These are phyloP conservation scores for Gallirallus australis DNA, from an alignment of 2,797 vertebrate species.

Conservation along the genomic window DNA sequence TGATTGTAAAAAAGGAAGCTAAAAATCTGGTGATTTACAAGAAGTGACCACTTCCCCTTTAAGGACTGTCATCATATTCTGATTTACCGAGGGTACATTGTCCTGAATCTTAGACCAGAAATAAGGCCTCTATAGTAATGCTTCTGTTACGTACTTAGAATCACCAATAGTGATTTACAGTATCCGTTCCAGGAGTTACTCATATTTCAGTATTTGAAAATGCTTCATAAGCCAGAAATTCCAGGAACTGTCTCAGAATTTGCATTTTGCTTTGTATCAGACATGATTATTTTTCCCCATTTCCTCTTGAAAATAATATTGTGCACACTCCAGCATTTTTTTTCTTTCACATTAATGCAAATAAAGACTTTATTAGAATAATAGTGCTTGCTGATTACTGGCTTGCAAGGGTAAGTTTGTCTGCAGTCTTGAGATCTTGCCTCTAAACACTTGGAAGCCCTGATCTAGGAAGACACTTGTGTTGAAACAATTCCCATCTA, in stretches of 20 bases:
- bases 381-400: neutral
- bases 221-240: neutral
- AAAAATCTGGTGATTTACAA: slow-evolving; percentile 41
- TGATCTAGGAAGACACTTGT: neutral
- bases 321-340: neutral
- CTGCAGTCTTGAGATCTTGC: neutral
- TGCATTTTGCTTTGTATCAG: neutral
- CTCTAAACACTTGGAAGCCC: neutral
- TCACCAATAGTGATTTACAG: neutral
- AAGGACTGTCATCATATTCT: slow-evolving; percentile 26
- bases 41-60: slow-evolving; percentile 48
- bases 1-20: slow-evolving; percentile 41
- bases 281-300: neutral
- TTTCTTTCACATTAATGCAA: neutral
- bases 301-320: neutral
- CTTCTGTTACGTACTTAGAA: neutral
- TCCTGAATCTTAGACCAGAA: slow-evolving; percentile 3
- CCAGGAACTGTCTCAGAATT: neutral
- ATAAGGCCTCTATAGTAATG: neutral
- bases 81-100: slow-evolving; percentile 2
- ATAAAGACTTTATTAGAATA: neutral
- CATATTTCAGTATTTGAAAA: neutral
- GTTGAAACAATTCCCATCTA: neutral
- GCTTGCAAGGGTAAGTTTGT: neutral
- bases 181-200: neutral